These are phyloP conservation scores for Leptestheria dahalacensis DNA, from an alignment of 1,140 invertebrate genomes.

Conservation along the genomic window DNA sequence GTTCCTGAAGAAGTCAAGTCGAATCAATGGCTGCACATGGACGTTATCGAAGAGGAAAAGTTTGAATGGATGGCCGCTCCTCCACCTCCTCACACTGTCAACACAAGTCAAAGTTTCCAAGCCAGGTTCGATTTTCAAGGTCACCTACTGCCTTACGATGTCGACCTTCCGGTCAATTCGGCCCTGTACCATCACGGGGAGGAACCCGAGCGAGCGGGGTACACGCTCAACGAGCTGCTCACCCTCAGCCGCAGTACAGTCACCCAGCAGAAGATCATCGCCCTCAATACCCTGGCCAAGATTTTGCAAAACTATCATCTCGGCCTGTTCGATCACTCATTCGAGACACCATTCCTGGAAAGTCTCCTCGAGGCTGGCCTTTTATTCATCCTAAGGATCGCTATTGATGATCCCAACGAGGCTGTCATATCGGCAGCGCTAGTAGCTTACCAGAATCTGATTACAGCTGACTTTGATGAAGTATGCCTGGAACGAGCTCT, in stretches of 20 bases:
- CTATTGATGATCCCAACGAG: constrained; percentile 64
- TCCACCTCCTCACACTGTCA: not conserved
- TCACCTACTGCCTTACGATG: constrained; percentile 47
- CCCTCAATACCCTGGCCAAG: constrained; percentile 58
- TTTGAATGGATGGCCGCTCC: constrained; percentile 57
- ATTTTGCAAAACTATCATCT: constrained; percentile 40
- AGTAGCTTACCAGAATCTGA: constrained; percentile 30
- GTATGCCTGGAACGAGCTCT: constrained; percentile 44
- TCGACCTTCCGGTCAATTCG: constrained; percentile 41
- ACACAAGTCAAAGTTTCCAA: constrained; percentile 44
- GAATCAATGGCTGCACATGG: constrained; percentile 65
- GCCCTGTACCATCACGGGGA: constrained; percentile 80
- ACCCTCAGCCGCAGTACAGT: constrained; percentile 48
- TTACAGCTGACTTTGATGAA: constrained; percentile 21
- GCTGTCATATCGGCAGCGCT: constrained; percentile 53
- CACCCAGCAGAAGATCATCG: constrained; percentile 60
- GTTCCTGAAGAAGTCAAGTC: constrained; percentile 27
- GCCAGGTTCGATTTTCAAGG: constrained; percentile 49
- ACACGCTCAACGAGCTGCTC: constrained; percentile 70
- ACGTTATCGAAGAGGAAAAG: constrained; percentile 63
- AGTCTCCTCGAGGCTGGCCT: constrained; percentile 42
- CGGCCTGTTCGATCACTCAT: constrained; percentile 45
- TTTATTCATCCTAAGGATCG: constrained; percentile 64
- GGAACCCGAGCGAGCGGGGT: constrained; percentile 76
- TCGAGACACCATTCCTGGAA: constrained; percentile 35